Evolutionary conservation across 2,113 vertebrate genomes (phyloP).

Genomic region (Sinocyclocheilus anshuiensis): DNA sequence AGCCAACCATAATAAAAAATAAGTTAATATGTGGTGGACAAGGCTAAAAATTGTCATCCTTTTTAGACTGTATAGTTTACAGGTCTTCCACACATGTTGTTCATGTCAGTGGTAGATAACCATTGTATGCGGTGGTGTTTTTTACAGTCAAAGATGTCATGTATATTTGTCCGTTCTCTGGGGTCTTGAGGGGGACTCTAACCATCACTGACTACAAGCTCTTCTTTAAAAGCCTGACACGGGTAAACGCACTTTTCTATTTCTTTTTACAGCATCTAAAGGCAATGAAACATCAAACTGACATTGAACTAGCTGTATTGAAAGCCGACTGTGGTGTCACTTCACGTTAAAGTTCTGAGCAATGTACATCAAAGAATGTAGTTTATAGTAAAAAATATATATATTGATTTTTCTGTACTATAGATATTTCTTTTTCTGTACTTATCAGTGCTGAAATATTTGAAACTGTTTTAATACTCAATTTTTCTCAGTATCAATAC

Average conservation of each 20-base stretch:
- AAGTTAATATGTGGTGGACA: neutral
- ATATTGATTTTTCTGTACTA: too few species aligned
- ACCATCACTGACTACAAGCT: slow-evolving; percentile 95
- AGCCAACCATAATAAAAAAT: neutral
- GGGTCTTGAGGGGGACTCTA: slow-evolving; percentile 87
- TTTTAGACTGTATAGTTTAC: neutral
- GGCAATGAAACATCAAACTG: neutral
- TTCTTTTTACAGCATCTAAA: neutral
- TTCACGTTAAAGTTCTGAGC: neutral
- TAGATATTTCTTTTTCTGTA: too few species aligned
- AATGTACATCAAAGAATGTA: too few species aligned
- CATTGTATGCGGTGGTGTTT: slow-evolving; percentile 52
- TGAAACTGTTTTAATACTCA: too few species aligned
- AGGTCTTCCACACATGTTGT: neutral
- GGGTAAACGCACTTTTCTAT: slow-evolving; percentile 74
- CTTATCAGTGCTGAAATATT: too few species aligned
- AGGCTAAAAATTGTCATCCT: neutral
- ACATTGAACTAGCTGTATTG: neutral
- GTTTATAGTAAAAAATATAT: too few species aligned
- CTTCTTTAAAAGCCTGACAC: slow-evolving; percentile 87
- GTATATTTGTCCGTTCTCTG: slow-evolving; percentile 95
- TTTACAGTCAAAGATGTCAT: slow-evolving; percentile 91
- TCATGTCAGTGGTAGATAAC: neutral
- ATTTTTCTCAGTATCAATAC: too few species aligned
- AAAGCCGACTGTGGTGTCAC: neutral